phyloP scores from a whole-genome alignment of 1,140 invertebrate genomes.

The Eupristina koningsbergeri region DNA sequence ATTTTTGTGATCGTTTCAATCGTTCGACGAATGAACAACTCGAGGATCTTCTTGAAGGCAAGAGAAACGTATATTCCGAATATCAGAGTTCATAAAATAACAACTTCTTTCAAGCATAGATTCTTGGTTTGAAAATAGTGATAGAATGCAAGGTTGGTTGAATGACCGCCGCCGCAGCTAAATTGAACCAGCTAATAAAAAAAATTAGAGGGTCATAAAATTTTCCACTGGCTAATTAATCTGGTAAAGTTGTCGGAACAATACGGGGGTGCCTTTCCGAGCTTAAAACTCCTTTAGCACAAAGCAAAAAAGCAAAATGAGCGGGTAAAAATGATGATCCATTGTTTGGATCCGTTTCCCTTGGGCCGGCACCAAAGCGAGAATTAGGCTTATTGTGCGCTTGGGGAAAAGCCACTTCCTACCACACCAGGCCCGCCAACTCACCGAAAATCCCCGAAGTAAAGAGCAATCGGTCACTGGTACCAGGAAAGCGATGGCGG shows the following conservation, averaged over 20 bases:
- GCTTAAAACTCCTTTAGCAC: no score
- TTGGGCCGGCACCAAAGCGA: no score
- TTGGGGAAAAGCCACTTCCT: not conserved
- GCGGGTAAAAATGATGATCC: not conserved
- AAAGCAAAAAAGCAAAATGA: no score
- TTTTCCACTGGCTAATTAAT: not conserved
- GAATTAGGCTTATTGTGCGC: no score
- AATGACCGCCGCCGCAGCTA: not conserved
- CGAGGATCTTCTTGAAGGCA: not conserved
- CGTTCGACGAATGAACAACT: not conserved
- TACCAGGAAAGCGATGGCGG: not conserved
- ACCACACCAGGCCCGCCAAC: not conserved
- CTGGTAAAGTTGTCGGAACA: not conserved
- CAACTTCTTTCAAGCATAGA: not conserved
- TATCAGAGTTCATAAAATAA: not conserved
- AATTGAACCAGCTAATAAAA: not conserved
- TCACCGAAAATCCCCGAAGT: not conserved
- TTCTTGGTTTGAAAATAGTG: not conserved
- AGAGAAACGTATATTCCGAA: not conserved
- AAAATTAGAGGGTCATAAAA: not conserved
- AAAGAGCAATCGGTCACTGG: conserved; percentile 40
- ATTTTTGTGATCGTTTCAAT: conserved; percentile 1
- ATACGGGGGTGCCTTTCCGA: not conserved
- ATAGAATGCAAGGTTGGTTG: not conserved
- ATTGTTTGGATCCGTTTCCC: not conserved